Evolutionary conservation across 1,140 invertebrate species (phyloP), one percentile per base, ranked within the genome.

Genomic region (Chelonus insularis): DNA sequence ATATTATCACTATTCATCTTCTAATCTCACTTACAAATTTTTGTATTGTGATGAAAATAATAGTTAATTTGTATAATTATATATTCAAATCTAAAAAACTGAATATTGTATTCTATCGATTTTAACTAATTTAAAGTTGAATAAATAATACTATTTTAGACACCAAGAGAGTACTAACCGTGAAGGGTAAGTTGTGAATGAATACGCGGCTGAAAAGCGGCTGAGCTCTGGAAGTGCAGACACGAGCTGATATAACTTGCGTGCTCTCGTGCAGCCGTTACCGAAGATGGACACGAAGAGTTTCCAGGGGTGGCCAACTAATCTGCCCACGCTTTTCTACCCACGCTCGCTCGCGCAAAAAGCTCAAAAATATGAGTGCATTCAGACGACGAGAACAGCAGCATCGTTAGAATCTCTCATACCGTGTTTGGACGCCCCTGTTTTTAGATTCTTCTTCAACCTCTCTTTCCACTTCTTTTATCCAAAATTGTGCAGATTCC

Each of bases 281-380:
- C 77, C 77, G 69, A 79, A 78, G 71, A 78, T 79, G 77, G 77
- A 75, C 77, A 78, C 75, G 74, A 66, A 67, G 74, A 77, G 72
- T 76, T 67, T 78, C 75, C 72, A 78, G 75, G 75, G 75, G 70
- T 78, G 70, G 73, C 75, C 76, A 76, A 72, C 68, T 66, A 51
- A 48, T 68, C 76, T 74, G 70, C 76, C 77, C 75, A 79, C 77
- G 68, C 69, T 34, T 23, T 34, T 43, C 65, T 61, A 60, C 70
- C 72, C 68, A 73, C 72, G 72, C 70, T 63, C 66, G 55, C 50
- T 65, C 67, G 39, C 60, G 29, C 43, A 65, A 65, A 65, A 41
- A 63, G 52, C 57, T 60, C 60, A 47, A 63, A 66, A 66, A 63
- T 66, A 63, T 66, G 62, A 51, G 55, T 60, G 54, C 57, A 65